These are phyloP conservation scores for Pogoniulus pusillus DNA, from an alignment of 2,797 vertebrate species.

Conservation along the genomic window DNA sequence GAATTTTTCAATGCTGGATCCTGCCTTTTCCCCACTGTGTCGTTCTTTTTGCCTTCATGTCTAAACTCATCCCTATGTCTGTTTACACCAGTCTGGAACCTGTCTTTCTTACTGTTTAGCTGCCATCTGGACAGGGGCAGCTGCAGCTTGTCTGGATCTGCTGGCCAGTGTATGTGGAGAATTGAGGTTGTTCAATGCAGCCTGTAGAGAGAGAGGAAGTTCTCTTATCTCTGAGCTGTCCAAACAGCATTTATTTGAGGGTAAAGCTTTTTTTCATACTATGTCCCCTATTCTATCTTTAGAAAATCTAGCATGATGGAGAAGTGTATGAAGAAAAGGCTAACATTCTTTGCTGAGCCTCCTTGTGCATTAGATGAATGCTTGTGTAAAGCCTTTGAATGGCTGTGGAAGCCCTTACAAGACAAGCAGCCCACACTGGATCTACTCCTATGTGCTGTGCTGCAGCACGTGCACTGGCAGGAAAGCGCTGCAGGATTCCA, in stretches of 20 bases:
- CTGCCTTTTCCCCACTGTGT: background rate
- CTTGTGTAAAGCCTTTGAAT: background rate
- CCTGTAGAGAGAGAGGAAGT: background rate
- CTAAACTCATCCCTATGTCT: background rate
- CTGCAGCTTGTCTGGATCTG: slow-evolving; percentile 20
- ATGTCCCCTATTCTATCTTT: background rate
- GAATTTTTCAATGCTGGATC: accelerated
- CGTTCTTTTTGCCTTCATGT: background rate
- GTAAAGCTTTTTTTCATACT: accelerated
- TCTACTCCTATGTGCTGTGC: accelerated
- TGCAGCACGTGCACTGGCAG: background rate
- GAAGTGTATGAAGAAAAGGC: background rate
- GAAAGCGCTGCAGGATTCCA: background rate
- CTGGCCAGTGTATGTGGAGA: background rate
- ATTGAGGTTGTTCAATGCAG: background rate
- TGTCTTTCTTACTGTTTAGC: background rate
- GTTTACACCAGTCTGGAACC: slow-evolving; percentile 4
- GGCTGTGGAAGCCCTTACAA: too few species aligned
- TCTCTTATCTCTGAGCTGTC: background rate
- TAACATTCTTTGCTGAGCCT: background rate
- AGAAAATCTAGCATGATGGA: background rate
- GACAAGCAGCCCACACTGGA: background rate
- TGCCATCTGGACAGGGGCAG: slow-evolving; percentile 43
- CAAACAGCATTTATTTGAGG: background rate
- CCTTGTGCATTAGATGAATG: background rate